Percentiles rank a stretch among this genome's conserved stretches.
phyloP scores from a whole-genome alignment of 2,797 vertebrate genomes.

The Tamandua tetradactyla region DNA sequence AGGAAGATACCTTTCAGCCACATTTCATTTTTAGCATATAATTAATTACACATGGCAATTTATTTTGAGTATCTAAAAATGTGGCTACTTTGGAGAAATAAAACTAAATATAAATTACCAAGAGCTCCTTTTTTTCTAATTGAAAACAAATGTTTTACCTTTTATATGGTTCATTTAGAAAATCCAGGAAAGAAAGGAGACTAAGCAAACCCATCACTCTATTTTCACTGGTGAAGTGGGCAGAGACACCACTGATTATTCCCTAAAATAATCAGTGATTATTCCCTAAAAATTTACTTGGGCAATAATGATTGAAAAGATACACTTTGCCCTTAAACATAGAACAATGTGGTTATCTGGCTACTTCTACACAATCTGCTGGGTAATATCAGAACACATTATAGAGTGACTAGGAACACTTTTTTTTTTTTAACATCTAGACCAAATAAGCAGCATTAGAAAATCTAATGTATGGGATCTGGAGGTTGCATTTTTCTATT shows the following conservation, averaged over 20 bases:
- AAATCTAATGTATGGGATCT: constrained; percentile 30
- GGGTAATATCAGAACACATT: constrained; percentile 60
- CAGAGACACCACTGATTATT: constrained; percentile 55
- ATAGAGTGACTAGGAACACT: constrained; percentile 64
- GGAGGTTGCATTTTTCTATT: constrained; percentile 35
- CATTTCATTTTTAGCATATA: constrained; percentile 62
- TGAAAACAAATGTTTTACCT: constrained; percentile 65
- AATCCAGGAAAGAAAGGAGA: neutral
- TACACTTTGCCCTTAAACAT: constrained; percentile 64
- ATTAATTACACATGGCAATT: constrained; percentile 58
- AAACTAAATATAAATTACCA: constrained; percentile 63
- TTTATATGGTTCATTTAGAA: constrained; percentile 49
- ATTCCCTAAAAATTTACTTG: constrained; percentile 60
- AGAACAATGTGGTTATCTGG: constrained; percentile 58
- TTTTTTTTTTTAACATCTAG: constrained; percentile 63
- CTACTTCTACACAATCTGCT: constrained; percentile 53
- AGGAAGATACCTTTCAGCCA: constrained; percentile 67
- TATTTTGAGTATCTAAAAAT: constrained; percentile 44
- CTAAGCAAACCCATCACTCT: neutral
- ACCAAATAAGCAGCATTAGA: constrained; percentile 65
- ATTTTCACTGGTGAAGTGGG: neutral
- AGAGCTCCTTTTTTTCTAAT: constrained; percentile 23
- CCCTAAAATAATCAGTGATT: constrained; percentile 63
- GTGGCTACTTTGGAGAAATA: constrained; percentile 69
- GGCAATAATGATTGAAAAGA: constrained; percentile 67